phyloP scores from a whole-genome alignment of 2,888 invertebrate species.

The Rhingia campestris region DNA sequence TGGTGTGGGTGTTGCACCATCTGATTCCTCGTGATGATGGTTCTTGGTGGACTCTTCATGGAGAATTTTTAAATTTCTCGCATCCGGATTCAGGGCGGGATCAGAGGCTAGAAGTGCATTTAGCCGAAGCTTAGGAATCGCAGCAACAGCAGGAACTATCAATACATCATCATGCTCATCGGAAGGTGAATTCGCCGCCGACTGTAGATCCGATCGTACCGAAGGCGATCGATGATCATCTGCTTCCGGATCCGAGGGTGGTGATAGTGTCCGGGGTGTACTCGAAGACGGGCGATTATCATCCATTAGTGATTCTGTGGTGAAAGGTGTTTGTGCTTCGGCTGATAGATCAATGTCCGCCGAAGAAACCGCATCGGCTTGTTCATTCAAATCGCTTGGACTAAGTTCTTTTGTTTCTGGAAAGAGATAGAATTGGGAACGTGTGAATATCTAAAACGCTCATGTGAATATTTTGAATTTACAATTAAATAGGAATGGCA shows the following conservation, averaged over 20 bases:
- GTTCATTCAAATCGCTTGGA: slow-evolving; percentile 78
- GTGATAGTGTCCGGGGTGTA: slow-evolving; percentile 71
- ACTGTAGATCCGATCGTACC: slow-evolving; percentile 53
- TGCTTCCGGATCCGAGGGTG: slow-evolving; percentile 68
- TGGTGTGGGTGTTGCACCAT: slow-evolving; percentile 73
- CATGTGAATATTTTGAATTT: slow-evolving; percentile 6
- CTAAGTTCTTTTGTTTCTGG: slow-evolving; percentile 82
- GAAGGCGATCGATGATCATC: slow-evolving; percentile 59
- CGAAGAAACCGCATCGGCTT: slow-evolving; percentile 65
- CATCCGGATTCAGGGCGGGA: slow-evolving; percentile 89
- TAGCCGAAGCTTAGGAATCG: slow-evolving; percentile 88
- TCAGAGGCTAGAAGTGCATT: slow-evolving; percentile 92
- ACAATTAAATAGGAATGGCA: slow-evolving; percentile 61
- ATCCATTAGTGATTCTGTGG: slow-evolving; percentile 67
- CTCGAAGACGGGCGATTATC: slow-evolving; percentile 62
- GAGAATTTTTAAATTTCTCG: slow-evolving; percentile 84
- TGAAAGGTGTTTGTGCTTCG: slow-evolving; percentile 49
- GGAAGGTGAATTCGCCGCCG: slow-evolving; percentile 54
- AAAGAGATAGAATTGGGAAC: slow-evolving; percentile 35
- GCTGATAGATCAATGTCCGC: slow-evolving; percentile 66
- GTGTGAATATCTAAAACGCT: slow-evolving; percentile 43
- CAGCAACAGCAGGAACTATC: slow-evolving; percentile 69
- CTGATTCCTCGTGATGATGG: slow-evolving; percentile 60
- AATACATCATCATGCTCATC: slow-evolving; percentile 54
- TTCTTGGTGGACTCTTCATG: slow-evolving; percentile 77